Evolutionary conservation across 1,140 invertebrate species (phyloP).

Genomic region (Kradibia gibbosae): DNA sequence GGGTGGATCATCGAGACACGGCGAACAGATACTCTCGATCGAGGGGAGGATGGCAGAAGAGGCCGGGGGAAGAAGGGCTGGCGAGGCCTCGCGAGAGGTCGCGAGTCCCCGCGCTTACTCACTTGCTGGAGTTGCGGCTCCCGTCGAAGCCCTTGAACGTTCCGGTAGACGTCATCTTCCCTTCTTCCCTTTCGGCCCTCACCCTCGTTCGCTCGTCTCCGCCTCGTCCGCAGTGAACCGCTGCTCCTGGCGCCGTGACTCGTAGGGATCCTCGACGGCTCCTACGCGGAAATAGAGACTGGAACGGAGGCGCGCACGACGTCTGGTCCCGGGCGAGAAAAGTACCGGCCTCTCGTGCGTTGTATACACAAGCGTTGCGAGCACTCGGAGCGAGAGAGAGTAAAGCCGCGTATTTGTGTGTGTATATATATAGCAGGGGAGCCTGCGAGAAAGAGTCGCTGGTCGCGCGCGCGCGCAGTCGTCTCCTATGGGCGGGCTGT

Average conservation of each 20-base stretch:
- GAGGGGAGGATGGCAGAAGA: neutral
- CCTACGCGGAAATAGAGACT: neutral
- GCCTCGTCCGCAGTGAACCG: too few relatives aligned
- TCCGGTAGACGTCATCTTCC: conserved; percentile 67
- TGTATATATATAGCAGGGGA: neutral
- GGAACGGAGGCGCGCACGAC: neutral
- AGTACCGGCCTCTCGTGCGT: conserved; percentile 8
- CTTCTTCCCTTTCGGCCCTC: too few relatives aligned
- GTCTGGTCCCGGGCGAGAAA: neutral
- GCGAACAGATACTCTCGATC: too few relatives aligned
- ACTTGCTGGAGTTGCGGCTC: conserved; percentile 66
- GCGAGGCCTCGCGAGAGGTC: neutral
- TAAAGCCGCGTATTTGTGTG: neutral
- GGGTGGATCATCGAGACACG: too few relatives aligned
- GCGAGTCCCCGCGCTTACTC: conserved; percentile 50
- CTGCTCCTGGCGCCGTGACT: too few relatives aligned
- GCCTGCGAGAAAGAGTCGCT: conserved; percentile 26
- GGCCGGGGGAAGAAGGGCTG: neutral
- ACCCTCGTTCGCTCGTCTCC: too few relatives aligned
- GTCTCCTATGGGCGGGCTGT: neutral
- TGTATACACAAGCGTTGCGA: neutral
- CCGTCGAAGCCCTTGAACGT: conserved; percentile 61
- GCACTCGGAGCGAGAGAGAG: conserved; percentile 27
- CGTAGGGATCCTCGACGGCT: too few relatives aligned
- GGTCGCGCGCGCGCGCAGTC: conserved; percentile 40